Base-by-base conservation (phyloP, 2,113 vertebrate genomes). In the Seriola aureovittata region DNA sequence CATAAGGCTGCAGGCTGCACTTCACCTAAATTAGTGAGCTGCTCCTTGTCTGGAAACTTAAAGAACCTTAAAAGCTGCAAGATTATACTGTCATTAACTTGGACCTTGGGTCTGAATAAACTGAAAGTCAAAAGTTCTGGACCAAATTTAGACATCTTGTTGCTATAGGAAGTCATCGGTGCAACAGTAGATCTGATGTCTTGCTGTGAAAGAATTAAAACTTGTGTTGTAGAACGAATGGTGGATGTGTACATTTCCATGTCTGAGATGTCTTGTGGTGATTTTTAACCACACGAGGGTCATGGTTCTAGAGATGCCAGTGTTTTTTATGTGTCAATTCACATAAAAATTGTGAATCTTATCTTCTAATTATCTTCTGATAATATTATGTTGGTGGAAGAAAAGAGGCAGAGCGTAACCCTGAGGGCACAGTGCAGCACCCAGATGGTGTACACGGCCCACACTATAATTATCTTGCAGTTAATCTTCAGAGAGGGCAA, bases 101-200 rank as follows among this genome's bases (percentile, higher is more conserved):
- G n/a, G 21, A 80, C 71, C 13, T 34, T 55, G 59, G 57, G 11
- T 68, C 42, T 59, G 10, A 65, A 50, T 72, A 21, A 14, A 58
- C 21, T 70, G 11, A 42, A 29, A 29, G 60, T 58, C 10, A 12
- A 21, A 40, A 25, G 29, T 44, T 75, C 21, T n/a, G 13, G 7
- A 17, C 4, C 21, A 69, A 52, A 46, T 50, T 16, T 29, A 2
- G 32, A 25, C 23, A 52, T 62, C 46, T 38, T 60, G 23, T 59
- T 32, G 4, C 32, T 16, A 10, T 73, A 57, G 60, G 60, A 70
- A 46, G 8, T 57, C 11, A 14, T 21, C 13, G 34, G 19, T 70
- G 21, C 8, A 50, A 50, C 16, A 50, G 14, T 19, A 14, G 16
- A 50, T 50, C 16, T 50, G 48, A 50, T 50, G 5, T 3, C 17